Percentiles rank a stretch among this genome's conserved stretches.
These are phyloP conservation scores for Dromius quadrimaculatus DNA, from an alignment of 2,888 invertebrate genomes.

Conservation along the genomic window DNA sequence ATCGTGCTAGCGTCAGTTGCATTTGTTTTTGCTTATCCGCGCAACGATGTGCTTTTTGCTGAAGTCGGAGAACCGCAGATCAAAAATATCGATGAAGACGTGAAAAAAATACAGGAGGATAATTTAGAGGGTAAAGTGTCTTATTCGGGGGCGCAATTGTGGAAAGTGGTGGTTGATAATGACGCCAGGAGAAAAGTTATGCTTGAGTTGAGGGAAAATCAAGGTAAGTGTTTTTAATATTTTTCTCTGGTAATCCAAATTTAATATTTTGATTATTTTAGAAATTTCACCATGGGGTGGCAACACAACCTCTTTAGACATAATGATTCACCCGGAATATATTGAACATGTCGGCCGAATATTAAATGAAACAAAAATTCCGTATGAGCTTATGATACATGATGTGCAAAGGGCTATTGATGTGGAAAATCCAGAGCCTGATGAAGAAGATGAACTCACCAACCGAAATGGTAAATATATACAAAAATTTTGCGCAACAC, in stretches of 20 bases:
- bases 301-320: slow-evolving; percentile 74
- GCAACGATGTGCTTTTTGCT: slow-evolving; percentile 9
- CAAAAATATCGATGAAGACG: not conserved
- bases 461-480: slow-evolving; percentile 74
- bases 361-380: slow-evolving; percentile 74
- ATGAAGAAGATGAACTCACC: slow-evolving; percentile 77
- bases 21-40: slow-evolving; percentile 24
- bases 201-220: slow-evolving; percentile 69
- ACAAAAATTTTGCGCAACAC: not conserved
- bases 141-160: slow-evolving; percentile 83
- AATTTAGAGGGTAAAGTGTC: slow-evolving; percentile 66
- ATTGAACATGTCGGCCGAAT: slow-evolving; percentile 73
- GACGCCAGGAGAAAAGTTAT: slow-evolving; percentile 70
- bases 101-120: not conserved
- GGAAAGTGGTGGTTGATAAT: slow-evolving; percentile 74
- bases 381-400: slow-evolving; percentile 79
- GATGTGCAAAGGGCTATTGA: slow-evolving; percentile 84
- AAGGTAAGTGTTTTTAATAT: slow-evolving; percentile 70
- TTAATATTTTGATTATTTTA: too few species aligned
- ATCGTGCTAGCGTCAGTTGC: slow-evolving; percentile 8
- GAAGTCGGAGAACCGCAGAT: not conserved
- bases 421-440: slow-evolving; percentile 81
- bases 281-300: slow-evolving; percentile 77
- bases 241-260: too few species aligned
- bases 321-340: slow-evolving; percentile 77